phyloP scores from a whole-genome alignment of 2,888 invertebrate genomes.

The Trichogramma dendrolimi region DNA sequence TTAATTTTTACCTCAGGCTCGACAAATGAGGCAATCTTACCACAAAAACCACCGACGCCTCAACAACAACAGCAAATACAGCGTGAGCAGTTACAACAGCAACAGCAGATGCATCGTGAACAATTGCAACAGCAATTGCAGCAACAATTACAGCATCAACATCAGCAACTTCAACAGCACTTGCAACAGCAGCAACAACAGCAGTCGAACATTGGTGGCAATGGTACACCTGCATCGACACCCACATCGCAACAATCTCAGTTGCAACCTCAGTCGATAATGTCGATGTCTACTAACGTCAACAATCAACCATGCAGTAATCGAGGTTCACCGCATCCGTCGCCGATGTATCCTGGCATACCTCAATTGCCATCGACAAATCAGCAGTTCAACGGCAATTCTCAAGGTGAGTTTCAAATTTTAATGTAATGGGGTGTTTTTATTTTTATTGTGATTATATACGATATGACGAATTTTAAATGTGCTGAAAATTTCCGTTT shows the following conservation, averaged over 20 bases:
- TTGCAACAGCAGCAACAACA: slow-evolving; percentile 40
- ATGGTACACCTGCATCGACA: slow-evolving; percentile 45
- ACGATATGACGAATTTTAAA: too few relatives aligned
- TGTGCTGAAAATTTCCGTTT: too few relatives aligned
- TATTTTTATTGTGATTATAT: slow-evolving; percentile 8
- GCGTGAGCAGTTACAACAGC: slow-evolving; percentile 56
- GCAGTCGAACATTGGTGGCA: slow-evolving; percentile 36
- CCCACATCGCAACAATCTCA: slow-evolving; percentile 38
- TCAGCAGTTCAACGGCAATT: slow-evolving; percentile 41
- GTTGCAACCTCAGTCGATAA: slow-evolving; percentile 33
- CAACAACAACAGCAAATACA: slow-evolving; percentile 55
- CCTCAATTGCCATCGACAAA: slow-evolving; percentile 35
- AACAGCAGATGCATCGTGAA: slow-evolving; percentile 17
- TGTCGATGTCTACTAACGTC: slow-evolving; percentile 44
- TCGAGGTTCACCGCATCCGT: slow-evolving; percentile 48
- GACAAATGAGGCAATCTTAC: slow-evolving; percentile 40
- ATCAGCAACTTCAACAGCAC: slow-evolving; percentile 55
- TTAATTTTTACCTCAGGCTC: slow-evolving; percentile 35
- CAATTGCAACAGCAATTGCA: slow-evolving; percentile 41
- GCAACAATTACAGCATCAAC: slow-evolving; percentile 50
- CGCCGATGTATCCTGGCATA: slow-evolving; percentile 47
- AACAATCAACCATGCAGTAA: slow-evolving; percentile 44
- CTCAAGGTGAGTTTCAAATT: slow-evolving; percentile 42
- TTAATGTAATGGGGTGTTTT: not conserved
- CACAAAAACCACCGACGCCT: slow-evolving; percentile 51